A percentile compares a stretch with the other conserved stretches of the same genome.
These are phyloP conservation scores for Iphiclides podalirius DNA, from an alignment of 2,888 invertebrate genomes.

Conservation along the genomic window DNA sequence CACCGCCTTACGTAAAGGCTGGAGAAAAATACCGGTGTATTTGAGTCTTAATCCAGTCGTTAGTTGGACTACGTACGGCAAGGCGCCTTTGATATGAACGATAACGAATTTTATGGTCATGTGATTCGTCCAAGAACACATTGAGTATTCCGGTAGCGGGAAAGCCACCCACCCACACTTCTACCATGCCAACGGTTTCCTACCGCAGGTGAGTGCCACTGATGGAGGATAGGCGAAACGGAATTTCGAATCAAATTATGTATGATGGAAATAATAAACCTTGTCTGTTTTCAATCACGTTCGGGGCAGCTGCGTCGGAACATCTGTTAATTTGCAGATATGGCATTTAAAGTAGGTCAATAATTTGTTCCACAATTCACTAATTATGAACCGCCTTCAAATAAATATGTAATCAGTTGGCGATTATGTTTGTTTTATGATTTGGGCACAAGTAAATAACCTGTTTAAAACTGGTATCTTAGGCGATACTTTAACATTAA, in stretches of 20 bases:
- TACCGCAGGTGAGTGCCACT: not conserved
- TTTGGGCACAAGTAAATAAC: not conserved
- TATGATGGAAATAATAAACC: conserved; percentile 5
- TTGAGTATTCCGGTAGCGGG: not conserved
- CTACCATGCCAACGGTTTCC: not conserved
- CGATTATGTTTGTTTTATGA: not conserved
- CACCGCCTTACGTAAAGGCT: too few relatives aligned
- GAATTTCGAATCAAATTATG: not conserved
- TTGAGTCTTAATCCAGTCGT: not conserved
- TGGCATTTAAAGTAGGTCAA: conserved; percentile 16
- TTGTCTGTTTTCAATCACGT: conserved; percentile 10
- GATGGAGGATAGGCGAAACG: not conserved
- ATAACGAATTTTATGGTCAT: not conserved
- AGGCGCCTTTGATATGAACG: not conserved
- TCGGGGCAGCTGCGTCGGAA: conserved; percentile 9
- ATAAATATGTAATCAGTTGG: not conserved
- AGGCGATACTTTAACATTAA: too few relatives aligned
- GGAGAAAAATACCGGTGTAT: too few relatives aligned
- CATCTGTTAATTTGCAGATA: conserved; percentile 21
- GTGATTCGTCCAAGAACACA: not conserved
- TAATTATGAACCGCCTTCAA: conserved; percentile 5
- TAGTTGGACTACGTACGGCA: not conserved
- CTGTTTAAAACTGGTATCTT: not conserved
- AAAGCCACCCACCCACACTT: not conserved
- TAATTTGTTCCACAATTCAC: conserved; percentile 8